Conservation (phyloP, 1,140 invertebrate genomes). For the Tribolium madens region DNA sequence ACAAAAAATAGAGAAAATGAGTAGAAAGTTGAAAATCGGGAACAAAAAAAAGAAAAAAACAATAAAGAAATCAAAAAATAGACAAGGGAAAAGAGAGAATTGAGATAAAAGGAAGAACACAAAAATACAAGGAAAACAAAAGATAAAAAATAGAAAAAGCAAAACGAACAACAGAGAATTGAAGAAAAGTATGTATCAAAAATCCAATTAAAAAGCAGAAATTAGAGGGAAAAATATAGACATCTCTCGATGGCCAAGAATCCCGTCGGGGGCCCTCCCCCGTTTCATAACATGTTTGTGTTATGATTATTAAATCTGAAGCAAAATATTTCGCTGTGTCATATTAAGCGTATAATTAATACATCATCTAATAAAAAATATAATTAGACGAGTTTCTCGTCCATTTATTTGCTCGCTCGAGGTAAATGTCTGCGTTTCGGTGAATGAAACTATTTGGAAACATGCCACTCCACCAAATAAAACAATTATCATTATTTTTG, state of each 20-base stretch:
- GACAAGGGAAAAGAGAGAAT: too few relatives aligned
- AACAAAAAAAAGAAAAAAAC: too few relatives aligned
- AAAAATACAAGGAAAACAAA: too few relatives aligned
- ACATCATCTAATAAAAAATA: constrained; percentile 4
- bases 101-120: too few relatives aligned
- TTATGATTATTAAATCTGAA: constrained; percentile 1
- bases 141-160: too few relatives aligned
- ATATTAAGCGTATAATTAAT: constrained; percentile 26
- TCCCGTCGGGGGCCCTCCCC: not conserved
- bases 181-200: too few relatives aligned
- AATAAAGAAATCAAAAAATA: too few relatives aligned
- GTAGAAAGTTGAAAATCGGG: too few relatives aligned
- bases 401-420: constrained; percentile 6
- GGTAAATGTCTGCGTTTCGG: not conserved
- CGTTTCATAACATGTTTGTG: not conserved
- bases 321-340: constrained; percentile 6
- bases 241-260: constrained; percentile 1
- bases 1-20: too few relatives aligned
- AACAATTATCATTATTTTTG: not conserved
- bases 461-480: not conserved
- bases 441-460: not conserved
- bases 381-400: constrained; percentile 9
- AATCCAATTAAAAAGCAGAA: too few relatives aligned
- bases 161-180: too few relatives aligned
- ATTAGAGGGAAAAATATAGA: too few relatives aligned